Evolutionary conservation across 2,113 vertebrate genomes (phyloP), one percentile per base, ranked within the genome.

Genomic region (Ranitomeya variabilis): DNA sequence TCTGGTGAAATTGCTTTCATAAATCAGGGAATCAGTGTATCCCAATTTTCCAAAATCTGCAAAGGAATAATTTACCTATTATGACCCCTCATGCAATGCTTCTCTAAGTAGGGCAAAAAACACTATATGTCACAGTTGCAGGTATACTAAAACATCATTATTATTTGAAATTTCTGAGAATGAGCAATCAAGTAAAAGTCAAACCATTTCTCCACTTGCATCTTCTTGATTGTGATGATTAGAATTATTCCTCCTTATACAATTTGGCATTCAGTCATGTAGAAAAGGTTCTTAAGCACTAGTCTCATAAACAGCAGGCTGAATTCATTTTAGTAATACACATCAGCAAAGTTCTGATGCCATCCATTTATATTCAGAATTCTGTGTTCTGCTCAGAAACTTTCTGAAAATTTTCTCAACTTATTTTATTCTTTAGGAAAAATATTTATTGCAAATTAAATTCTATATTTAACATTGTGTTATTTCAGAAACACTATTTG

Each of bases 201-300:
- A 73, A 67, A 73, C 31, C 37, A 23, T 73, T 73, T 26, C 26
- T 73, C 69, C 69, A 23, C 69, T 73, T 26, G 31, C 31, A 73
- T 73, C 26, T 73, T 73, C 69, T 16, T 73, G 69, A 73, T 73
- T 73, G 69, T 73, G 69, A 15, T 73, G 26, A 37, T 73, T 73
- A 73, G 23, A 73, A 73, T 73, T 31, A 37, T 31, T n/a, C 69
- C 37, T 73, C 14, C 23, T 73, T 73, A 6, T 37, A 31, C 12
- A 73, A 37, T 73, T 73, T 15, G 26, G 26, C 26, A 31, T 73
- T 73, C 69, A 73, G 31, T 73, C 21, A 73, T 31, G 69, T 6
- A 7, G 14, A 14, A 73, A 7, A 37, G 1, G 23, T 73, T 73
- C 69, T 73, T 37, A 31, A 15, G 23, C 23, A 13, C 23, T 14